phyloP scores from a whole-genome alignment of 2,113 vertebrate genomes.

The Brachyhypopomus gauderio region DNA sequence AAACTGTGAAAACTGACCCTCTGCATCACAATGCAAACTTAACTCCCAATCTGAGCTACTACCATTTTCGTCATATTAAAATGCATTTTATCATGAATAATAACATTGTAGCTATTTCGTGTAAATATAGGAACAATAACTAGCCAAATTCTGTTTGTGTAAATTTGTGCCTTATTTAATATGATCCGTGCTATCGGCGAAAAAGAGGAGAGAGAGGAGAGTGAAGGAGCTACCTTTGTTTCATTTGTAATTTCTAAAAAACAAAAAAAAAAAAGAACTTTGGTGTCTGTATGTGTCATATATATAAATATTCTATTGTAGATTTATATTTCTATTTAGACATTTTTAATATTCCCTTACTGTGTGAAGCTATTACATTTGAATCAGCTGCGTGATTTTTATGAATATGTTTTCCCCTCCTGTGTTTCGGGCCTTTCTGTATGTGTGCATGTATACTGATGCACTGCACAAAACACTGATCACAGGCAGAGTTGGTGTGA shows the following conservation, averaged over 20 bases:
- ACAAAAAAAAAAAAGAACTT: constrained; percentile 42
- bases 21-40: constrained; percentile 20
- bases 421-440: constrained; percentile 14
- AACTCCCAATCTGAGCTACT: constrained; percentile 45
- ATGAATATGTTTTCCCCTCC: not conserved
- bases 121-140: constrained; percentile 84
- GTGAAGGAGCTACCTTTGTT: constrained; percentile 68
- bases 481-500: not conserved
- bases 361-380: constrained; percentile 57
- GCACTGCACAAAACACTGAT: constrained; percentile 23
- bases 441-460: constrained; percentile 35
- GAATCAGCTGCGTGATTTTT: constrained; percentile 52
- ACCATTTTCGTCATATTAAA: constrained; percentile 47
- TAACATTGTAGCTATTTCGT: constrained; percentile 76
- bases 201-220: constrained; percentile 61
- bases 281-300: constrained; percentile 68
- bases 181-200: constrained; percentile 70
- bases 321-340: constrained; percentile 65
- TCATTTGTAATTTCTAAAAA: constrained; percentile 61
- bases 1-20: constrained; percentile 34
- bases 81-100: constrained; percentile 67
- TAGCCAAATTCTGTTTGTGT: constrained; percentile 84
- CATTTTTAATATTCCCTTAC: constrained; percentile 63
- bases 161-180: constrained; percentile 88
- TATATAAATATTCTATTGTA: constrained; percentile 60